Evolutionary conservation across 2,797 vertebrate genomes (phyloP).

Genomic region (Botia kubotai): DNA sequence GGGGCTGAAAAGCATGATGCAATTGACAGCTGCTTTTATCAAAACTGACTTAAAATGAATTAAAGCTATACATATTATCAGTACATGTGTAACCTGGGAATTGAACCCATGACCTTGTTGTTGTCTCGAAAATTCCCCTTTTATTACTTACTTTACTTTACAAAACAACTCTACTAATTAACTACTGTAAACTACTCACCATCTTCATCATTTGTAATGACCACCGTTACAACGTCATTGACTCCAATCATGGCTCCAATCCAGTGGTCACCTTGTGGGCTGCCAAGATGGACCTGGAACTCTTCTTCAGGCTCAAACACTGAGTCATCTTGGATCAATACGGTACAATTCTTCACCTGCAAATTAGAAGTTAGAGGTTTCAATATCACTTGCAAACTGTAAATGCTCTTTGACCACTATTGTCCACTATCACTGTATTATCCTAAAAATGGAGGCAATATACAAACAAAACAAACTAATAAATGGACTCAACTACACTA

Average conservation of each 20-base stretch:
- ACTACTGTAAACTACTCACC: slow-evolving; percentile 75
- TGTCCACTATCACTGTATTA: too few relatives aligned
- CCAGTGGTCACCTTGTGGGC: slow-evolving; percentile 93
- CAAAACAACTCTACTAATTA: too few relatives aligned
- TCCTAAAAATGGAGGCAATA: neutral
- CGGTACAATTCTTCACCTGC: slow-evolving; percentile 93
- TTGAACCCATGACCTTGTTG: neutral
- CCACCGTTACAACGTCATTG: slow-evolving; percentile 82
- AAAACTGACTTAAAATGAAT: neutral
- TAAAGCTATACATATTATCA: neutral
- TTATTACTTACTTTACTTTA: too few relatives aligned
- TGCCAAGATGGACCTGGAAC: slow-evolving; percentile 88
- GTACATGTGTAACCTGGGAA: too few relatives aligned
- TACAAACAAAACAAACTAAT: neutral
- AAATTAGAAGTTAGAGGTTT: neutral
- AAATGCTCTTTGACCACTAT: neutral
- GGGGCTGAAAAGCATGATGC: slow-evolving; percentile 80
- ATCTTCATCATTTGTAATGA: slow-evolving; percentile 94
- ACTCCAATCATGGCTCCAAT: slow-evolving; percentile 90
- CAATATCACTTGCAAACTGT: neutral
- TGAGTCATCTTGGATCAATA: slow-evolving; percentile 88
- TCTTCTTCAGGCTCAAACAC: slow-evolving; percentile 95
- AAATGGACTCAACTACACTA: neutral
- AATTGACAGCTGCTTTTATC: neutral
- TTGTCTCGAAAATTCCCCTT: too few relatives aligned